These are phyloP conservation scores for Jordanella pulchra DNA, from an alignment of 2,797 vertebrate species.

Conservation along the genomic window DNA sequence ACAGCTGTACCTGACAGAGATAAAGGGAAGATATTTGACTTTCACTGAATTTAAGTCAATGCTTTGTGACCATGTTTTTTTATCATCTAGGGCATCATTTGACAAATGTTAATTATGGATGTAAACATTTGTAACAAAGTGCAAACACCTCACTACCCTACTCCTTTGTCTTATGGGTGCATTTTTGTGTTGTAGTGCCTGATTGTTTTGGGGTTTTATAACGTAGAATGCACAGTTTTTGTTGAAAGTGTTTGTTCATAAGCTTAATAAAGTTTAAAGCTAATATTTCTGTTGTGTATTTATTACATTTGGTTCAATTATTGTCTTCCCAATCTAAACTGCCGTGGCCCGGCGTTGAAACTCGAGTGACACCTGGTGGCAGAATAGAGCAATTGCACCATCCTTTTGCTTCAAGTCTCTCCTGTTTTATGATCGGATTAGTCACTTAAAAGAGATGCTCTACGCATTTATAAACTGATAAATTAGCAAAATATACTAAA, in stretches of 20 bases:
- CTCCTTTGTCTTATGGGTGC: slow-evolving; percentile 33
- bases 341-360: not conserved
- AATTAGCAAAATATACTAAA: not conserved
- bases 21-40: slow-evolving; percentile 6
- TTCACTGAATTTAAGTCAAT: slow-evolving; percentile 36
- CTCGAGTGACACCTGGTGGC: slow-evolving; percentile 54
- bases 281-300: not conserved
- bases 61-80: slow-evolving; percentile 3
- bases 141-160: slow-evolving; percentile 21
- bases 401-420: not conserved
- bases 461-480: not conserved
- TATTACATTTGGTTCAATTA: not conserved
- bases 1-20: slow-evolving; percentile 14
- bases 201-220: slow-evolving; percentile 44
- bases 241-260: slow-evolving; percentile 60
- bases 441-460: not conserved
- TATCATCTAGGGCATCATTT: slow-evolving; percentile 2
- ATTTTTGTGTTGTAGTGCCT: slow-evolving; percentile 51
- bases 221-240: slow-evolving; percentile 50
- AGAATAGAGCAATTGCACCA: slow-evolving; percentile 18
- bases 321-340: not conserved
- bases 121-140: slow-evolving; percentile 47
- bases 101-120: slow-evolving; percentile 35
- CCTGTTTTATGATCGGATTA: not conserved
- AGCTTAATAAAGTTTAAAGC: slow-evolving; percentile 66